phyloP scores from a whole-genome alignment of 2,797 vertebrate genomes.

The Sebastes steindachneri region DNA sequence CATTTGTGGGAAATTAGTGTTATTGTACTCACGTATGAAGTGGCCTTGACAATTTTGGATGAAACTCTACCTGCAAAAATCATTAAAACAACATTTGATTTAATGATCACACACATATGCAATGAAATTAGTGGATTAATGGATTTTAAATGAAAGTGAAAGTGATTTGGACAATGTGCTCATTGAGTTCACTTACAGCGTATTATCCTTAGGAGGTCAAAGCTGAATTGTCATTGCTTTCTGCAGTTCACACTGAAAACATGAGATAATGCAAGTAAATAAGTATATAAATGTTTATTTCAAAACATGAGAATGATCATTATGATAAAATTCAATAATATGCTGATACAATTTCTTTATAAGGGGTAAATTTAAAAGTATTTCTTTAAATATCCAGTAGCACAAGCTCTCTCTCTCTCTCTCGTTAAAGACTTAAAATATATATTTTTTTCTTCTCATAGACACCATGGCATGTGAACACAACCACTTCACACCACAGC shows the following conservation, averaged over 20 bases:
- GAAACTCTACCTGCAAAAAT: neutral
- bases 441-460: slow-evolving; percentile 32
- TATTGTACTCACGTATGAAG: neutral
- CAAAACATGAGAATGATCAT: slow-evolving; percentile 81
- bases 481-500: slow-evolving; percentile 77
- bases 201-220: neutral
- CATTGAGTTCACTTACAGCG: neutral
- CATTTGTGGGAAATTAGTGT: neutral
- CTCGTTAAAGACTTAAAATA: slow-evolving; percentile 61
- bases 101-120: neutral
- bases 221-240: neutral
- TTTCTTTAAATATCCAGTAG: slow-evolving; percentile 74
- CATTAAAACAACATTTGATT: slow-evolving; percentile 8
- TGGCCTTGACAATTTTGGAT: neutral
- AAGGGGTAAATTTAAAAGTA: slow-evolving; percentile 72
- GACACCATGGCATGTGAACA: slow-evolving; percentile 77
- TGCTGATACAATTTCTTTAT: slow-evolving; percentile 70
- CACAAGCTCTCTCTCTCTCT: slow-evolving; percentile 62
- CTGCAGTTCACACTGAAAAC: neutral
- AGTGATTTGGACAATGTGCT: neutral
- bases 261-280: slow-evolving; percentile 45
- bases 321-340: slow-evolving; percentile 78
- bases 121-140: neutral
- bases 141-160: slow-evolving; percentile 5
- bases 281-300: slow-evolving; percentile 84